Base-by-base conservation (phyloP, 2,797 vertebrate genomes). In the Sardinella longiceps region DNA sequence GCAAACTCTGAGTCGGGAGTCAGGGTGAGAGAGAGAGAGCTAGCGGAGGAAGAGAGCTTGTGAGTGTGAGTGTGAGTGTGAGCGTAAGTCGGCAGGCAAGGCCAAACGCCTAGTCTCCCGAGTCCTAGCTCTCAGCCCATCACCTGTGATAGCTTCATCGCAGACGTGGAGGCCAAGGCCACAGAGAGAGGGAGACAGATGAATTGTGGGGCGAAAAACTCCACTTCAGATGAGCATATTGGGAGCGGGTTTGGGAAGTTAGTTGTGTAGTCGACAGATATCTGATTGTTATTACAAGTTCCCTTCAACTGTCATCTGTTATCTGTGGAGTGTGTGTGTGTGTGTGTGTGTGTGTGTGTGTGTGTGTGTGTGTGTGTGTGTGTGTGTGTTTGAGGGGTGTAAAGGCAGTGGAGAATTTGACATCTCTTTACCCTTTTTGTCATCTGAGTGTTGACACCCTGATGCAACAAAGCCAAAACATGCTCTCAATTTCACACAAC, bases 81-180 rank as follows among this genome's bases (percentile, higher is more conserved):
- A 53, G 51, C 18, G 18, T 5, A 80, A 82, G 43, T 28, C 37
- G 66, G 81, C 81, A 39, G 82, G 81, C 56, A 25, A 83, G 85
- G 84, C 91, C 87, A 77, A 82, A 82, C 70, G 77, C 46, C 20
- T 45, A 37, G 33, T 6, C 89, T 81, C 51, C 0, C 9, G 88
- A 89, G 88, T 87, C 83, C 50, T 6, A 46, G 43, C 14, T 23
- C 50, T 85, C 39, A 83, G 45, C 82, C 80, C 80, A 43, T 58
- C 56, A 86, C 83, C 83, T 43, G 84, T 89, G 91, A 92, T 86
- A 88, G 86, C 88, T 93, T 90, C 89, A 92, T 92, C 82, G 45
- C 82, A 43, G 87, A 5, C n/a, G 87, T 83, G 48, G 12, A 5
- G 12, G 18, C 88, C 86, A 12, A 48, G 1, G 1, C 82, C 7